A percentile compares a stretch with the other conserved stretches of the same genome.
Conservation (phyloP, 1,140 invertebrate genomes). For the Brachionus paranguensis region DNA sequence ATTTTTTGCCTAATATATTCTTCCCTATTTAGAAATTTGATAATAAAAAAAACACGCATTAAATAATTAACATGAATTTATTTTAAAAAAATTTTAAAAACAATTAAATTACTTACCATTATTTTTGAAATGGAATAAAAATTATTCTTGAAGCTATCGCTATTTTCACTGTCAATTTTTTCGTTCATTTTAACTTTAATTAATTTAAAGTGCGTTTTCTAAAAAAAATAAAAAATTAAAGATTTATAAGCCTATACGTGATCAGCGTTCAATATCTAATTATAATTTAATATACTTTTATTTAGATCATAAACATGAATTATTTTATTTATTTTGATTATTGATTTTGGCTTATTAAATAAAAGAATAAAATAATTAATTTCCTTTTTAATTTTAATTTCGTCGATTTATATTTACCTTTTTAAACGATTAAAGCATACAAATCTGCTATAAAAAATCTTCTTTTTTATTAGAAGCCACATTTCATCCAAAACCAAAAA, state of each 20-base stretch:
- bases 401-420: background rate
- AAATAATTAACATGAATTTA: too few species aligned
- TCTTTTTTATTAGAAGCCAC: background rate
- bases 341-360: background rate
- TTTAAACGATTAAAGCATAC: background rate
- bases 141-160: background rate
- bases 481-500: background rate
- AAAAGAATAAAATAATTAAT: background rate
- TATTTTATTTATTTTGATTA: background rate
- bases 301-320: background rate
- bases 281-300: background rate
- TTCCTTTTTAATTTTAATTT: background rate
- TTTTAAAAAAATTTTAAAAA: too few species aligned
- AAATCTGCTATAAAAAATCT: background rate
- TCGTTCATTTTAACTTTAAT: background rate
- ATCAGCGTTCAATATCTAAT: background rate
- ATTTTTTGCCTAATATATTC: too few species aligned
- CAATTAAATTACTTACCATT: background rate
- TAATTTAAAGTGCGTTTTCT: background rate
- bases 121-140: slow-evolving; percentile 9
- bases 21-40: too few species aligned
- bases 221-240: background rate
- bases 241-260: background rate
- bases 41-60: too few species aligned
- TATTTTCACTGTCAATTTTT: background rate